Percentiles rank a stretch among this genome's conserved stretches.
Conservation (phyloP, 2,888 invertebrate genomes). For the Blera fallax region DNA sequence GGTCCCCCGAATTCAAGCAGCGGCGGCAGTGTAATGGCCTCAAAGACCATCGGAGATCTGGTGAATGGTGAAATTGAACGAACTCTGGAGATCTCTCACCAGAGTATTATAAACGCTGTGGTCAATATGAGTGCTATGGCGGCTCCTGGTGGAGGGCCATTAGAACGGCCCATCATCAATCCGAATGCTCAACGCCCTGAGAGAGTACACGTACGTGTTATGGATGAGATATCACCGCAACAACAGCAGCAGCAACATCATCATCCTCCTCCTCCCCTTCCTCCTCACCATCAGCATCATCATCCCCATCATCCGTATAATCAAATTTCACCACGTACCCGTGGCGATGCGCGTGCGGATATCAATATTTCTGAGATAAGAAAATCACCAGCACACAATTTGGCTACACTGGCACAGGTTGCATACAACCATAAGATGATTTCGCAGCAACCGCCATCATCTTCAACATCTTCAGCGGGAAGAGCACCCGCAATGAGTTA, state of each 20-base stretch:
- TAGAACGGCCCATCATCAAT: conserved; percentile 83
- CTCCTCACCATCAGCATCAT: conserved; percentile 38
- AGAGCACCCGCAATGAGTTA: conserved; percentile 36
- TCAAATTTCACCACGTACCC: conserved; percentile 57
- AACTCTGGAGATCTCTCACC: conserved; percentile 93
- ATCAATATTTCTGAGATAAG: conserved; percentile 41
- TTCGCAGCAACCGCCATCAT: conserved; percentile 41
- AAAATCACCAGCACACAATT: conserved; percentile 75
- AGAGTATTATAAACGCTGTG: conserved; percentile 93
- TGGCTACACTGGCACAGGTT: conserved; percentile 80
- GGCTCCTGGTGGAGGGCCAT: conserved; percentile 45
- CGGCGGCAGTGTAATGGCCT: conserved; percentile 68
- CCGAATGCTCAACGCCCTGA: conserved; percentile 84
- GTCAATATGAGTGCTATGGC: conserved; percentile 91
- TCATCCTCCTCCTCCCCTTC: neutral
- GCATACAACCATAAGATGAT: conserved; percentile 80
- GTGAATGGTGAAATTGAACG: conserved; percentile 93
- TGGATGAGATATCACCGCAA: conserved; percentile 75
- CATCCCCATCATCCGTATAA: conserved; percentile 54
- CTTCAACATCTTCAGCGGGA: conserved; percentile 61
- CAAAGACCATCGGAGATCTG: conserved; percentile 93
- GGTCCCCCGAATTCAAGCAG: conserved; percentile 70
- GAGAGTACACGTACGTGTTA: conserved; percentile 83
- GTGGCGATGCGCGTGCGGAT: conserved; percentile 34
- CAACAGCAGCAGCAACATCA: conserved; percentile 61